phyloP scores from a whole-genome alignment of 2,797 vertebrate genomes.

The Phataginus tricuspis region DNA sequence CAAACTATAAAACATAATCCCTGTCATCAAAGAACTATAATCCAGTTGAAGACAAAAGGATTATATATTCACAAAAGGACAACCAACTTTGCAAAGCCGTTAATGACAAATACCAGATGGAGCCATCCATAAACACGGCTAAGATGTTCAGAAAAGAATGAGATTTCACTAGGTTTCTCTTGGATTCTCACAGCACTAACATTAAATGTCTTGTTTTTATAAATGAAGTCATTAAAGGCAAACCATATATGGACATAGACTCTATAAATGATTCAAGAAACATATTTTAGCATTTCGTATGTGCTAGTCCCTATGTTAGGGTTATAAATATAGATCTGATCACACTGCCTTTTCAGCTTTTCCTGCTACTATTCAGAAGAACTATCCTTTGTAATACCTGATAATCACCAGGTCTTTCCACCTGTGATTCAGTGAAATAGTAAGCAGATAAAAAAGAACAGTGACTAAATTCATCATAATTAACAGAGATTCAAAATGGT shows the following conservation, averaged over 20 bases:
- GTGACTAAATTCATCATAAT: not conserved
- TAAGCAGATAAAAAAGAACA: not conserved
- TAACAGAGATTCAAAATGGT: not conserved
- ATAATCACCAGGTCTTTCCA: not conserved
- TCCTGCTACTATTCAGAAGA: not conserved
- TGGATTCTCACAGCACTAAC: not conserved
- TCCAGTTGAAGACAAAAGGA: conserved; percentile 36
- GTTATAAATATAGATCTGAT: not conserved
- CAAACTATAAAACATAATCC: not conserved
- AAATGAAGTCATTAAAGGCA: conserved; percentile 41
- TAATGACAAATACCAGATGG: conserved; percentile 56
- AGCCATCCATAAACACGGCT: not conserved
- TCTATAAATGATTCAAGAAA: not conserved
- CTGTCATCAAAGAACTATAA: not conserved
- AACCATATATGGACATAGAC: not conserved
- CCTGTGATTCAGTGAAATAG: not conserved
- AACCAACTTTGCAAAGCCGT: not conserved
- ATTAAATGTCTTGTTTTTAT: not conserved
- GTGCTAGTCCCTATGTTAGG: not conserved
- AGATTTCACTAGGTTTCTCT: not conserved
- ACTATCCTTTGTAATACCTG: not conserved
- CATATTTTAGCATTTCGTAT: not conserved
- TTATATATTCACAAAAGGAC: conserved; percentile 2
- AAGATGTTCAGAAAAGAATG: not conserved
- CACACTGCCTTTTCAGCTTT: not conserved